These are phyloP conservation scores for Bombus sibiricus DNA, from an alignment of 1,140 invertebrate species.

Conservation along the genomic window DNA sequence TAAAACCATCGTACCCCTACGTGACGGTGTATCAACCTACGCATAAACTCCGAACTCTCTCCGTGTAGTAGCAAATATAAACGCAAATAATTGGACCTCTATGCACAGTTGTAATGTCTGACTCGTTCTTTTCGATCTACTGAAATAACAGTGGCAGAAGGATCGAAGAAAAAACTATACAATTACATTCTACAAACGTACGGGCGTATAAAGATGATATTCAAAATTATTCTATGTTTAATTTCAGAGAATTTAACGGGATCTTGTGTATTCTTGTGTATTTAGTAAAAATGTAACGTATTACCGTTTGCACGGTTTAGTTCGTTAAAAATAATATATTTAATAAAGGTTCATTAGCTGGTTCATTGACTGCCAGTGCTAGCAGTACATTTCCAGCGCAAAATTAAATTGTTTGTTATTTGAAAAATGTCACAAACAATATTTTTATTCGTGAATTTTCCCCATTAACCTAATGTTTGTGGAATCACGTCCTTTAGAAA, in stretches of 20 bases:
- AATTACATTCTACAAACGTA: neutral
- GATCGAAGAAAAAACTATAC: neutral
- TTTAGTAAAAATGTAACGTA: accelerated
- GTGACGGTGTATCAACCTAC: neutral
- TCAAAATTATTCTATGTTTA: neutral
- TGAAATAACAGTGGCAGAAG: neutral
- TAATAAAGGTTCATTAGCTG: neutral
- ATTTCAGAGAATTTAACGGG: neutral
- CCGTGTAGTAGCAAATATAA: neutral
- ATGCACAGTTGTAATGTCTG: neutral
- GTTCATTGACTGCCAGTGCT: neutral
- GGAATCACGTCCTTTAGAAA: too few species aligned
- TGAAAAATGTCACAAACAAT: too few species aligned
- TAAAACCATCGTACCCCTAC: neutral
- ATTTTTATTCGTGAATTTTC: too few species aligned
- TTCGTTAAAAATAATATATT: too few species aligned
- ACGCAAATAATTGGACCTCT: neutral
- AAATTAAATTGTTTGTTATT: neutral
- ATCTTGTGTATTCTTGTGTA: accelerated
- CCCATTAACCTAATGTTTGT: neutral
- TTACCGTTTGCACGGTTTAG: too few species aligned
- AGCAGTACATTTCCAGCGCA: too few species aligned
- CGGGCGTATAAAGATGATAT: neutral
- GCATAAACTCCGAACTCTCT: neutral
- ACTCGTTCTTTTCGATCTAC: neutral